These are phyloP conservation scores for Tenrec ecaudatus DNA, from an alignment of 2,113 vertebrate genomes.

Conservation along the genomic window DNA sequence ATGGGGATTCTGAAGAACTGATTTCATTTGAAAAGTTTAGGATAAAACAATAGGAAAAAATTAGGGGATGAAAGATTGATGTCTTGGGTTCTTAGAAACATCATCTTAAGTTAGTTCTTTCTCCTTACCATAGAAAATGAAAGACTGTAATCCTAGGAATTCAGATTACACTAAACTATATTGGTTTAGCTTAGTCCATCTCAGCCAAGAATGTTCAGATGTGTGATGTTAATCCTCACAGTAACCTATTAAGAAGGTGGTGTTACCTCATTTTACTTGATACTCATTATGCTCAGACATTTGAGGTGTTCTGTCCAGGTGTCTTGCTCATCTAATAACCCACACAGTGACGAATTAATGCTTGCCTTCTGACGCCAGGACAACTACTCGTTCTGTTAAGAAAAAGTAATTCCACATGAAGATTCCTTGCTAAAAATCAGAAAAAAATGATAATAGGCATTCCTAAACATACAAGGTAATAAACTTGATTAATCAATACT, in stretches of 20 bases:
- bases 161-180: background rate
- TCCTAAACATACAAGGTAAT: background rate
- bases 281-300: background rate
- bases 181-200: background rate
- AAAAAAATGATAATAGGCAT: background rate
- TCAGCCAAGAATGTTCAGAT: background rate
- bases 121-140: constrained; percentile 19
- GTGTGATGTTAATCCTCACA: background rate
- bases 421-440: background rate
- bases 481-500: background rate
- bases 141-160: background rate
- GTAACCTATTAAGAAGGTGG: background rate
- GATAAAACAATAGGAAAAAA: background rate
- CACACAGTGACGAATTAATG: background rate
- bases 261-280: background rate
- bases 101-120: constrained; percentile 15
- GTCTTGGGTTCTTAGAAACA: background rate
- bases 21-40: background rate
- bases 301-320: background rate
- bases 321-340: background rate
- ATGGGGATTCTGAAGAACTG: background rate
- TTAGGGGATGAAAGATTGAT: background rate
- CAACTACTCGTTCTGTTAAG: background rate
- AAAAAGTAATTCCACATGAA: background rate
- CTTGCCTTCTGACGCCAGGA: background rate